Conservation (phyloP, 2,113 vertebrate species). For the Lophochroa leadbeateri region DNA sequence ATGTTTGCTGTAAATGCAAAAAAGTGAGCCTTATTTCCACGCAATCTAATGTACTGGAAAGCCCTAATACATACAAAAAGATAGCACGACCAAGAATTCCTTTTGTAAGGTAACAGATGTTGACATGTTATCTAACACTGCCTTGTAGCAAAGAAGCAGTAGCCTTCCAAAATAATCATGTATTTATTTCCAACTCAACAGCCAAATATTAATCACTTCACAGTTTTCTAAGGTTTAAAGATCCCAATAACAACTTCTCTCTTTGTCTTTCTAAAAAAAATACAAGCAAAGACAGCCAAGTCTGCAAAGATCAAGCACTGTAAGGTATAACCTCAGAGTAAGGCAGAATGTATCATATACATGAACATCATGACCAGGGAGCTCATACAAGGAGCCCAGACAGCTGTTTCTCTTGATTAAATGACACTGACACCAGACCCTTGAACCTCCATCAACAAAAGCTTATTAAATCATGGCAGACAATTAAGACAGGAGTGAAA, state of each 20-base stretch:
- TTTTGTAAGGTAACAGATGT: not conserved
- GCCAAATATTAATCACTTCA: not conserved
- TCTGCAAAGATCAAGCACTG: not conserved
- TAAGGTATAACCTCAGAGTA: not conserved
- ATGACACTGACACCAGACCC: not conserved
- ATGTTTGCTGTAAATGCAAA: not conserved
- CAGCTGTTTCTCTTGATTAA: not conserved
- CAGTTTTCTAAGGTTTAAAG: not conserved
- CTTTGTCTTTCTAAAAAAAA: not conserved
- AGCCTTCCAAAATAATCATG: not conserved
- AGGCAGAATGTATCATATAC: not conserved
- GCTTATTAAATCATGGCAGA: not conserved
- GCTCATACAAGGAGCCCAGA: not conserved
- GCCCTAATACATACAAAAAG: not conserved
- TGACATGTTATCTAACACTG: not conserved
- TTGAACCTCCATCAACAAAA: not conserved
- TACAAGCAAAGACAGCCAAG: not conserved
- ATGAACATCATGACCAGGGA: not conserved
- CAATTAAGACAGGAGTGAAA: not conserved
- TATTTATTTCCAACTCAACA: not conserved
- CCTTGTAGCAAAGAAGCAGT: not conserved
- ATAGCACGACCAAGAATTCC: not conserved
- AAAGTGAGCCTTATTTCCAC: not conserved
- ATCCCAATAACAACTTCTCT: not conserved
- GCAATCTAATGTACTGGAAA: not conserved